Conservation (phyloP, 2,113 vertebrate genomes). For the Lophochroa leadbeateri region DNA sequence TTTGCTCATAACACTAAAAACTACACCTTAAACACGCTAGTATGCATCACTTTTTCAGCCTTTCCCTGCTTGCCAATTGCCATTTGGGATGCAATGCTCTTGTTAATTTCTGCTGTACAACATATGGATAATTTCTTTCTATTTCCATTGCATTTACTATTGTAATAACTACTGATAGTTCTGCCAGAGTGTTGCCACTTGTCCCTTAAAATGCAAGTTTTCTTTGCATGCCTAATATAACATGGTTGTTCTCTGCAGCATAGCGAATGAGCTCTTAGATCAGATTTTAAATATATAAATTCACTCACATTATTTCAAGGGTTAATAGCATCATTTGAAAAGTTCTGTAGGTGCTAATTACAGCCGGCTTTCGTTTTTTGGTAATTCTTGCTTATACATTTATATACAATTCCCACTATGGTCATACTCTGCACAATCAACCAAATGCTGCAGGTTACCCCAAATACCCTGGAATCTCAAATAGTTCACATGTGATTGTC, state of each 20-base stretch:
- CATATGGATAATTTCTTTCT: slow-evolving; percentile 65
- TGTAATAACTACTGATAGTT: slow-evolving; percentile 27
- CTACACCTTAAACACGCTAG: slow-evolving; percentile 16
- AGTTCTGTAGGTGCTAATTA: neutral
- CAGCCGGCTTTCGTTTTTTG: neutral
- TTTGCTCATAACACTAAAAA: slow-evolving; percentile 38
- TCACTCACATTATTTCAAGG: neutral
- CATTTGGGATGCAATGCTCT: slow-evolving; percentile 15
- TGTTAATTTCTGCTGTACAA: slow-evolving; percentile 38
- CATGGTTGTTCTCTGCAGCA: neutral
- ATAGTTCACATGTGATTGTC: neutral
- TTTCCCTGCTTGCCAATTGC: slow-evolving; percentile 21
- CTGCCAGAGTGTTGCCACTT: slow-evolving; percentile 11
- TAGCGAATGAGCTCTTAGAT: neutral
- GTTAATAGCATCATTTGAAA: neutral
- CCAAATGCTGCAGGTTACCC: neutral
- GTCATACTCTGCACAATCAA: neutral
- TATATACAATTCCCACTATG: neutral
- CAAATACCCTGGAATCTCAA: neutral
- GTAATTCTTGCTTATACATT: neutral
- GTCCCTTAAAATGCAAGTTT: slow-evolving; percentile 8
- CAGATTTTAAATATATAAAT: neutral
- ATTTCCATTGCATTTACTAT: slow-evolving; percentile 29
- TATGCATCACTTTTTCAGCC: neutral
- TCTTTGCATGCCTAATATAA: slow-evolving; percentile 1